Conservation (phyloP, 2,797 vertebrate species). For the Hoplostethus atlanticus region DNA sequence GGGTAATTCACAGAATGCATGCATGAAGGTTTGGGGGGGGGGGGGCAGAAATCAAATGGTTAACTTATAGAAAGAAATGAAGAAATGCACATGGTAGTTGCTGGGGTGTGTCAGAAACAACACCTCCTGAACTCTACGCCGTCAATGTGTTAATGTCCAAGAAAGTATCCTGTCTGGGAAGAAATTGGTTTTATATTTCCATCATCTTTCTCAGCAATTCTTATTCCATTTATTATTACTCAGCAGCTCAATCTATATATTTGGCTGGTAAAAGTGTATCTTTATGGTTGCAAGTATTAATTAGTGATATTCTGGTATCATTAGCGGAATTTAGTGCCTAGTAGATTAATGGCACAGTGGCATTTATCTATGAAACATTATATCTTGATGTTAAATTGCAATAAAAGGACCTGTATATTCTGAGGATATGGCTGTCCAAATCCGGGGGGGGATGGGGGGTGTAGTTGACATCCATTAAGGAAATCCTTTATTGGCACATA, state of each 20-base stretch:
- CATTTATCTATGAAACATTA: slow-evolving; percentile 89
- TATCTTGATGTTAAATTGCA: slow-evolving; percentile 88
- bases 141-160: slow-evolving; percentile 25
- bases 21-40: background rate
- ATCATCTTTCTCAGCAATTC: slow-evolving; percentile 66
- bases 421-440: slow-evolving; percentile 78
- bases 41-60: background rate
- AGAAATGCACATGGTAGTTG: background rate
- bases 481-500: slow-evolving; percentile 89
- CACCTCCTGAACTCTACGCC: slow-evolving; percentile 1
- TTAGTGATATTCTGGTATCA: slow-evolving; percentile 86
- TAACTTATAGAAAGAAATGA: background rate
- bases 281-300: slow-evolving; percentile 84
- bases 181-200: slow-evolving; percentile 61
- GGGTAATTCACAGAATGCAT: background rate
- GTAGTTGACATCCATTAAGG: slow-evolving; percentile 87
- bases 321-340: slow-evolving; percentile 86
- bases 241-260: slow-evolving; percentile 72
- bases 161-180: slow-evolving; percentile 36
- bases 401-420: slow-evolving; percentile 85
- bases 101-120: background rate
- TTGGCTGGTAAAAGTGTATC: slow-evolving; percentile 76
- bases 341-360: slow-evolving; percentile 83
- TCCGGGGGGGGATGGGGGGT: slow-evolving; percentile 74
- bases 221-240: slow-evolving; percentile 69